Evolutionary conservation across 2,113 vertebrate genomes (phyloP), one percentile per base, ranked within the genome.

Genomic region (Danio rerio): DNA sequence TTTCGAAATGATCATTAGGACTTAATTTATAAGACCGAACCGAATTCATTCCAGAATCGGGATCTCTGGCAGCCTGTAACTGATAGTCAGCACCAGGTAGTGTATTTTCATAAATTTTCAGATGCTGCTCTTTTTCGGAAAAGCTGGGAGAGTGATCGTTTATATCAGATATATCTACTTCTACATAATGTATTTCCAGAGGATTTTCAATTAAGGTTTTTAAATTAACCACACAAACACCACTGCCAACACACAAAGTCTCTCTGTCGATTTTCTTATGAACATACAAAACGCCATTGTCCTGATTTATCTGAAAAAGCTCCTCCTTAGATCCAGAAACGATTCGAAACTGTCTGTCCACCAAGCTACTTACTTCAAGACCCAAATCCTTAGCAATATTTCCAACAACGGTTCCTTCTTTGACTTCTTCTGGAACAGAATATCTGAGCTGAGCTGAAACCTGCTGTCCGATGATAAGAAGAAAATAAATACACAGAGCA

Each of bases 241-340:
- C 59, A 5, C 50, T 73, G 15, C 75, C 80, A 70, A 49, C 84
- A 76, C 86, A 87, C 4, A 85, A 13, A 4, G 47, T 13, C 42
- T 87, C 86, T 69, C 84, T 81, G 61, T 87, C 84, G 81, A 93
- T 84, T 0, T 74, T 73, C 16, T 92, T 83, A 5, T 84, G 89
- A 59, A 90, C 77, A 0, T 86, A 76, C 84, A 95, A 87, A 81
- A 89, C 61, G 12, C 93, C 93, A 0, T 88, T 92, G 13, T 89
- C 86, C 61, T 43, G 49, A 62, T 87, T 83, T 77, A 94, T 82
- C 7, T 20, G 85, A 81, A 86, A 94, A 80, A 87, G 76, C 66
- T 88, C 85, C 72, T 92, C 87, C 0, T 80, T 85, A 40, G 86
- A 84, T 76, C 72, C 83, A 20, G 83, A 63, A 7, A 87, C 80